Evolutionary conservation across 2,797 vertebrate genomes (phyloP), one percentile per base, ranked within the genome.

Genomic region (Zonotrichia albicollis): DNA sequence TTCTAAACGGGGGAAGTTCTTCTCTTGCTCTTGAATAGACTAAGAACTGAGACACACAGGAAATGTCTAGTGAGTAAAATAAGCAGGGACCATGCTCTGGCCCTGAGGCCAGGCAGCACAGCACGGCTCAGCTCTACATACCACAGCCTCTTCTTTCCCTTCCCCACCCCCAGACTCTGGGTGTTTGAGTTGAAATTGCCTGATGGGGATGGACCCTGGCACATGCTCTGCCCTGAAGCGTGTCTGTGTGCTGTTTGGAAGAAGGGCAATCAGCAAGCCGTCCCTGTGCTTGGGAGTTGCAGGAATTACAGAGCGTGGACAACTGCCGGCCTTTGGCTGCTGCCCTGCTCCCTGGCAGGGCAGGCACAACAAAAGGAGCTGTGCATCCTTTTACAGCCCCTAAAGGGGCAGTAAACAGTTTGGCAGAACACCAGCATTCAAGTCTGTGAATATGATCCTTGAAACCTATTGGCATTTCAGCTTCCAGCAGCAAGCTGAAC

Each of bases 41-140:
- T 5, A 71, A 84, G 84, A 90, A 79, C 4, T 65, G 90, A 93
- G 94, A 93, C 71, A 94, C 82, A 76, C 73, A 95, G 92, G 93
- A 95, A 95, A 95, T 21, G 83, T 91, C 91, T 94, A 84, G 58
- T 64, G 53, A 93, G 83, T 60, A 88, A 96, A 94, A 93, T 86
- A 95, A 88, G 77, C 85, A 93, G 73, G 80, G 74, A 84, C 80
- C 64, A 34, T 9, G 78, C 57, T 58, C 55, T 62, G 77, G 87
- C 94, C 93, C 88, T 0, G 55, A 67, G 91, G 95, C 83, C 91
- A 94, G 55, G 83, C 70, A 78, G 90, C 85, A 53, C 76, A 84
- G 83, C 83, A 26, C 2, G 32, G 76, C 80, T 88, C 77, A 88
- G 74, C 48, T 34, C 71, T 67, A 82, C 91, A 90, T 73, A 95